Evolutionary conservation across 2,113 vertebrate genomes (phyloP).

Genomic region (Amblyopsis rosae): DNA sequence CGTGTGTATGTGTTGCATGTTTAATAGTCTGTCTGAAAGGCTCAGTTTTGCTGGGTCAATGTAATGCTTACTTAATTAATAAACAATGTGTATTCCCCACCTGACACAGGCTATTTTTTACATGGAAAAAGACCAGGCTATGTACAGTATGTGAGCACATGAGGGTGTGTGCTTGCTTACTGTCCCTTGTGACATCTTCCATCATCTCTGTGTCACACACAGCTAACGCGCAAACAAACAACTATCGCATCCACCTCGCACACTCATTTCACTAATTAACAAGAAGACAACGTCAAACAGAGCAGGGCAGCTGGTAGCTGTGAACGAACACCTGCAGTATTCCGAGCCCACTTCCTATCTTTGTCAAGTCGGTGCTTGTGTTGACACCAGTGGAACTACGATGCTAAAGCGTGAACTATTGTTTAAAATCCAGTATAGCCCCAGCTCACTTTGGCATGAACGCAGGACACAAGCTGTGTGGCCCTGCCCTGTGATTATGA

Average conservation of each 20-base stretch:
- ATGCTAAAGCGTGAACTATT: background rate
- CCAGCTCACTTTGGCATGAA: slow-evolving; percentile 7
- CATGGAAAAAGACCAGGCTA: slow-evolving; percentile 21
- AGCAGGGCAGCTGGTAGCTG: no score
- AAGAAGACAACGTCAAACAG: no score
- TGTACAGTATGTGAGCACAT: background rate
- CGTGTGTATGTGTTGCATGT: slow-evolving; percentile 29
- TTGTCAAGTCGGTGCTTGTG: background rate
- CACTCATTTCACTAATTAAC: no score
- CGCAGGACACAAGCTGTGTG: slow-evolving; percentile 32
- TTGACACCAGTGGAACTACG: background rate
- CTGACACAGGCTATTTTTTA: slow-evolving; percentile 33
- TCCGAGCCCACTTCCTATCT: background rate
- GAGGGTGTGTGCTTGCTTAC: background rate
- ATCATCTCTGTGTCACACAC: no score
- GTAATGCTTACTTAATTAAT: slow-evolving; percentile 23
- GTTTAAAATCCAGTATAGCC: background rate
- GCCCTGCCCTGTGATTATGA: slow-evolving; percentile 52
- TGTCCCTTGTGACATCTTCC: no score
- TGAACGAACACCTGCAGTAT: no score
- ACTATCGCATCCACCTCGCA: no score
- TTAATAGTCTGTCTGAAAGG: slow-evolving; percentile 19
- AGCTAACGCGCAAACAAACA: no score
- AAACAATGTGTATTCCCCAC: slow-evolving; percentile 39
- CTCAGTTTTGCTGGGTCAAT: slow-evolving; percentile 14